phyloP scores from a whole-genome alignment of 2,797 vertebrate species.

The Sylvia borin region DNA sequence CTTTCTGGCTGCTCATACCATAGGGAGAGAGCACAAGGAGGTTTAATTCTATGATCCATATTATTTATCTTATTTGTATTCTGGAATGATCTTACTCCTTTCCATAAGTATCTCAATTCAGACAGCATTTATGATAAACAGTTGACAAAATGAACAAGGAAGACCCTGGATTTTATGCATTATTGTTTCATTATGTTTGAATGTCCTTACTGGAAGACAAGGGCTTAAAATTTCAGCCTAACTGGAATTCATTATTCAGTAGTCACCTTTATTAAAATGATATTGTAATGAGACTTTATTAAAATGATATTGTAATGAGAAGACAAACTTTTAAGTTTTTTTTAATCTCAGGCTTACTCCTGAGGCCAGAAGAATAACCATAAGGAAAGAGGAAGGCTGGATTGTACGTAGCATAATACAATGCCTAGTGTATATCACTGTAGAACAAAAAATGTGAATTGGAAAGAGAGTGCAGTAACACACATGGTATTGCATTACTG shows the following conservation, averaged over 20 bases:
- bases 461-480: not conserved
- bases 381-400: not conserved
- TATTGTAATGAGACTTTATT: not conserved
- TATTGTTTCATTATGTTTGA: not conserved
- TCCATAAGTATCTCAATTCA: not conserved
- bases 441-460: not conserved
- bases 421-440: not conserved
- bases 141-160: not conserved
- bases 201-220: not conserved
- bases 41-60: not conserved
- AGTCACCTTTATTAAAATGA: not conserved
- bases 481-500: not conserved
- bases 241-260: not conserved
- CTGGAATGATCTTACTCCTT: not conserved
- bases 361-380: not conserved
- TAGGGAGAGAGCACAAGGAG: not conserved
- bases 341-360: not conserved
- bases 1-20: not conserved
- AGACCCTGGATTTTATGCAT: not conserved
- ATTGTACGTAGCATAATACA: not conserved
- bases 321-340: no score
- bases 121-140: not conserved
- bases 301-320: not conserved
- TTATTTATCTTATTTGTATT: not conserved
- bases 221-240: not conserved